phyloP scores from a whole-genome alignment of 2,113 vertebrate genomes.

The Hyla sarda region DNA sequence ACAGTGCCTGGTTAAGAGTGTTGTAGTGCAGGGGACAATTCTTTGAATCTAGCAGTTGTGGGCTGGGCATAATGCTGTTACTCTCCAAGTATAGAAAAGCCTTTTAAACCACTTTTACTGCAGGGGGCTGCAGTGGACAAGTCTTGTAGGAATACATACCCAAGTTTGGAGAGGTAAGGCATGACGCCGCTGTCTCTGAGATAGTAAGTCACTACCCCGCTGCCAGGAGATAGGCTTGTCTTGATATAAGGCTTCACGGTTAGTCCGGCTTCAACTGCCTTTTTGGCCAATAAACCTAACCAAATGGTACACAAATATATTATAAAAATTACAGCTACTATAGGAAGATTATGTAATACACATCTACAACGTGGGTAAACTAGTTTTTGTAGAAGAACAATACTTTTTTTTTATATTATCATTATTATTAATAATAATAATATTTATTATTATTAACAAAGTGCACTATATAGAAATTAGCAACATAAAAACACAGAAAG shows the following conservation, averaged over 20 bases:
- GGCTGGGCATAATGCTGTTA: no score
- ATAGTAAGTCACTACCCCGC: slow-evolving; percentile 97
- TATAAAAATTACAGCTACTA: not conserved
- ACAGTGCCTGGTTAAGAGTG: no score
- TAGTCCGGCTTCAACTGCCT: slow-evolving; percentile 87
- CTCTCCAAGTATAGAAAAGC: no score
- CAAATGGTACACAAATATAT: not conserved
- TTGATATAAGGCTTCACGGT: slow-evolving; percentile 94
- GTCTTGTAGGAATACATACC: slow-evolving; percentile 70
- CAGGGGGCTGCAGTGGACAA: not conserved
- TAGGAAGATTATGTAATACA: not conserved
- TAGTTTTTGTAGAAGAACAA: no score
- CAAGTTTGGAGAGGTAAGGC: slow-evolving; percentile 84
- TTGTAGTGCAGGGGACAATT: no score
- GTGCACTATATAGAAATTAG: no score
- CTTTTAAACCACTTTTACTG: no score
- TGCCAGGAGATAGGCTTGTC: slow-evolving; percentile 96
- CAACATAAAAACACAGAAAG: no score
- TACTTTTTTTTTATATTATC: no score
- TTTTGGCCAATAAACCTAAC: slow-evolving; percentile 91
- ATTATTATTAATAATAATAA: no score
- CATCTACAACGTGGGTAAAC: not conserved
- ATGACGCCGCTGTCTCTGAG: slow-evolving; percentile 93
- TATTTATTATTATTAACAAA: no score
- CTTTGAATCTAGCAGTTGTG: no score